Base-by-base conservation (phyloP, 2,797 vertebrate genomes). In the Nyctibius grandis region DNA sequence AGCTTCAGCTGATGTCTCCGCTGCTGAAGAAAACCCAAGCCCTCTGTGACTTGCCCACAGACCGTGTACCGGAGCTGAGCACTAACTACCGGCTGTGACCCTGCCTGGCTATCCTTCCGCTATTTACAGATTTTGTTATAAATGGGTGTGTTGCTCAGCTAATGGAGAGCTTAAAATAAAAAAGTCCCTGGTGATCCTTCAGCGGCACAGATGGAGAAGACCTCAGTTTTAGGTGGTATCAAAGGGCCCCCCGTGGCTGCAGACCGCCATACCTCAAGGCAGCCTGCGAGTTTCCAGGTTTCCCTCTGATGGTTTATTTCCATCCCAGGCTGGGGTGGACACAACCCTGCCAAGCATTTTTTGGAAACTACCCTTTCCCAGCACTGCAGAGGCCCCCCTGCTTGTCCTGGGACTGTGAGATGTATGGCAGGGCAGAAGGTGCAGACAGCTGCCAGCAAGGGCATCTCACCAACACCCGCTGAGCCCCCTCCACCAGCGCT, bases 41-140 rank as follows among this genome's bases (percentile, higher is more conserved):
- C 44, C n/a, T 59, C 21, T 6, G 1, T 53, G 48, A 70, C 51
- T 50, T 70, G 80, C 19, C 74, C 65, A 14, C 26, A 75, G 61
- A 15, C 48, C 7, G 3, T 6, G 7, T 31, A 25, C 53, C 2
- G 1, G 77, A 77, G 65, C 92, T 4, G 26, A 77, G 56, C 50
- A 9, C 51, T 59, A 36, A 33, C 61, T 44, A 44, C 44, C 6
- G 2, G 44, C 56, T 4, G 2, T 57, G 64, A 80, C 73, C 45
- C 93, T 80, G 85, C 54, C 50, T 12, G 11, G 22, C 68, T 54
- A 53, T 45, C 57, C 84, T 80, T 44, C 68, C 4, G 3, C 77
- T 91, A 26, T 81, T 92, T 92, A 70, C 92, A 84, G 81, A 28
- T 87, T 84, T 80, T 84, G 23, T 94, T 85, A 91, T 63, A 93